Conservation (phyloP, 2,888 invertebrate species). For the Coecobrya sp. region DNA sequence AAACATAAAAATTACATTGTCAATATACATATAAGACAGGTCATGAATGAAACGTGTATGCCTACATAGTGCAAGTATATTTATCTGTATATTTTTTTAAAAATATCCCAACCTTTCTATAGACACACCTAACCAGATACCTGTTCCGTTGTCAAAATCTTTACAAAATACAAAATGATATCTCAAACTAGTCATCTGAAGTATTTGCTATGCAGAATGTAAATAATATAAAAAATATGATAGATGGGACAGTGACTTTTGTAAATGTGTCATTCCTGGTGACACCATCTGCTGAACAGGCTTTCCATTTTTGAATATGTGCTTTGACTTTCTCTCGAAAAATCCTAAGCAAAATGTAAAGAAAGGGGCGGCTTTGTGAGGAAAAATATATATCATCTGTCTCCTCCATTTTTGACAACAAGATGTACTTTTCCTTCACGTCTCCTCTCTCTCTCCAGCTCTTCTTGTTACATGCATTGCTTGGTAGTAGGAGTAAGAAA, state of each 20-base stretch:
- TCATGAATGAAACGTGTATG: too few relatives aligned
- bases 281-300: slow-evolving; percentile 67
- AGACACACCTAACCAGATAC: neutral
- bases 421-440: neutral
- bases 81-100: too few relatives aligned
- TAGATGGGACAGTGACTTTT: slow-evolving; percentile 41
- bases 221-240: slow-evolving; percentile 50
- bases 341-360: neutral
- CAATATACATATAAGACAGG: too few relatives aligned
- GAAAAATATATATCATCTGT: slow-evolving; percentile 70
- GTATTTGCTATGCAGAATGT: neutral
- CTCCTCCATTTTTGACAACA: slow-evolving; percentile 48
- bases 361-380: slow-evolving; percentile 34
- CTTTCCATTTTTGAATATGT: slow-evolving; percentile 3
- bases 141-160: neutral
- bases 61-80: too few relatives aligned
- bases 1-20: too few relatives aligned
- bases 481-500: neutral
- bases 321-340: slow-evolving; percentile 37
- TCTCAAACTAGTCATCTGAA: neutral
- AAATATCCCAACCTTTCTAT: too few relatives aligned
- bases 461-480: neutral
- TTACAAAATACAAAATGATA: neutral
- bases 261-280: slow-evolving; percentile 53
- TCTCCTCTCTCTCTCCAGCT: neutral